Conservation (phyloP, 2,888 invertebrate genomes). For the Pycnomerus fuliginosus region DNA sequence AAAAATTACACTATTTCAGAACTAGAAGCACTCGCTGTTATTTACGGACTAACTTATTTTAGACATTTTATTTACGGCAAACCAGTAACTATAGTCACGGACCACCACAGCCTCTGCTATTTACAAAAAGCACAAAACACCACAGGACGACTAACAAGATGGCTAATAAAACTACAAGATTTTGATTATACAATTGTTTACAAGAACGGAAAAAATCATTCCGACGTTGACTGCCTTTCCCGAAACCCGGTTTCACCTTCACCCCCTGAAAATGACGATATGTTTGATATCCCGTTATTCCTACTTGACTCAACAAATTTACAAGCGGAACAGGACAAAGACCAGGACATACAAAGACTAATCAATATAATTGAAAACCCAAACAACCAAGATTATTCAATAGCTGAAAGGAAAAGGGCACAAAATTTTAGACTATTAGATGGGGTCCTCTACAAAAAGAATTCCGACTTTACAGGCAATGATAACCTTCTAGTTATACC, state of each 20-base stretch:
- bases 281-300: not conserved
- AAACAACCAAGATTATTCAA: not conserved
- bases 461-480: no score
- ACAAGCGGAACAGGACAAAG: not conserved
- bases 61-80: not conserved
- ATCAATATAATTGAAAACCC: not conserved
- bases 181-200: constrained; percentile 4
- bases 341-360: no score
- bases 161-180: not conserved
- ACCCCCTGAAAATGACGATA: not conserved
- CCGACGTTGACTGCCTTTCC: not conserved
- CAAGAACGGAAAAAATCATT: not conserved
- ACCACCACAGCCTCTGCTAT: constrained; percentile 1
- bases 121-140: not conserved
- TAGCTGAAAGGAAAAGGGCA: not conserved
- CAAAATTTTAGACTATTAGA: not conserved
- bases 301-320: not conserved
- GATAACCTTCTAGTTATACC: no score
- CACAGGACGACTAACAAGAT: not conserved
- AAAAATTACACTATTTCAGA: constrained; percentile 1
- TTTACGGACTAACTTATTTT: not conserved
- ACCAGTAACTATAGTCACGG: not conserved
- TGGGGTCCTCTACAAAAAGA: not conserved
- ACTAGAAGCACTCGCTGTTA: constrained; percentile 1
- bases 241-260: not conserved